These are phyloP conservation scores for Corythornis cristatus DNA, from an alignment of 2,113 vertebrate genomes.

Conservation along the genomic window DNA sequence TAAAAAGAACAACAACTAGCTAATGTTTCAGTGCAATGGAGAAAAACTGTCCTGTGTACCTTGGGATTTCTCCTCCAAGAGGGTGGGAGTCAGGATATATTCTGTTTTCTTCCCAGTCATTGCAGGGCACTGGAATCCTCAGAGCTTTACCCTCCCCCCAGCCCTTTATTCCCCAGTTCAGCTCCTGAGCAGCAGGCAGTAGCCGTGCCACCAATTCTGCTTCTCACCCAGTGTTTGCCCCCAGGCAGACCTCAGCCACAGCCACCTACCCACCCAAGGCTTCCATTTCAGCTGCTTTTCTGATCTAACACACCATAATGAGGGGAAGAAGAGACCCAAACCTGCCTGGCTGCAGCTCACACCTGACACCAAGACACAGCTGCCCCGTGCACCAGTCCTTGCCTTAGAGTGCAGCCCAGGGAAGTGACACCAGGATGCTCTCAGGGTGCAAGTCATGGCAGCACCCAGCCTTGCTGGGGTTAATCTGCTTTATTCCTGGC, in stretches of 20 bases:
- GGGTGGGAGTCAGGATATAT: background rate
- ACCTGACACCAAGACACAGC: background rate
- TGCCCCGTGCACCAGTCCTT: fast-evolving
- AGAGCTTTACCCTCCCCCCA: background rate
- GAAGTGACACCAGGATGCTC: background rate
- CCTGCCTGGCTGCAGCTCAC: background rate
- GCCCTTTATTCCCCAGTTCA: background rate
- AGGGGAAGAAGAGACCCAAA: fast-evolving
- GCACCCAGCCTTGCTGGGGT: background rate
- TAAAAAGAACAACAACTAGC: no score
- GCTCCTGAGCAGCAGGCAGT: background rate
- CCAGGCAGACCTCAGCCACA: background rate
- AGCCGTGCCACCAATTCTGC: background rate
- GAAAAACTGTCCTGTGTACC: background rate
- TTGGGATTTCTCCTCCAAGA: background rate
- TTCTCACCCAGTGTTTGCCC: fast-evolving
- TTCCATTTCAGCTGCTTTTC: conserved; percentile 21
- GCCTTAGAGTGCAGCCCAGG: background rate
- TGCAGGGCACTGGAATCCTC: background rate
- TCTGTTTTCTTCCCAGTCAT: background rate
- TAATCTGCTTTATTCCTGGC: background rate
- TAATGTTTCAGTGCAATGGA: background rate
- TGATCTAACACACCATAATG: background rate
- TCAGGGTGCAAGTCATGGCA: background rate
- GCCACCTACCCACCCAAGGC: background rate